phyloP scores from a whole-genome alignment of 2,888 invertebrate genomes.

The Aphidoletes aphidimyza region DNA sequence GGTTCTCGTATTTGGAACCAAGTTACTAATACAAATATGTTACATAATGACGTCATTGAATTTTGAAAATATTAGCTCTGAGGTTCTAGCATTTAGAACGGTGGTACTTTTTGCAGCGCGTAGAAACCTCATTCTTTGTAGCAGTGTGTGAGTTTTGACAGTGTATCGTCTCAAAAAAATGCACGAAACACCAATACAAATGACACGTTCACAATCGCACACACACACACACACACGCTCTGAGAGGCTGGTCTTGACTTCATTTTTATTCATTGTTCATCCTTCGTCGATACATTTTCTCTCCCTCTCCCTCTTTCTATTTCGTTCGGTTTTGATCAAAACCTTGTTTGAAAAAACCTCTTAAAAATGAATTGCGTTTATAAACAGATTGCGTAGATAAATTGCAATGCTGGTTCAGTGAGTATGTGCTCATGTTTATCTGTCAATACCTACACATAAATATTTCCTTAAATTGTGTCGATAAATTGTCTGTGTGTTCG shows the following conservation, averaged over 20 bases:
- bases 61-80: too few species aligned
- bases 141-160: too few species aligned
- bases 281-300: not conserved
- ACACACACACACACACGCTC: not conserved
- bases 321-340: not conserved
- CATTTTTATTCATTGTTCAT: slow-evolving; percentile 17
- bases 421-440: not conserved
- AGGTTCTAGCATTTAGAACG: too few species aligned
- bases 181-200: too few species aligned
- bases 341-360: not conserved
- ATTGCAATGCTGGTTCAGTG: not conserved
- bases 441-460: slow-evolving; percentile 32
- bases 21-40: too few species aligned
- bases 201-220: too few species aligned
- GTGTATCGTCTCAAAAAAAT: too few species aligned
- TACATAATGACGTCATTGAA: too few species aligned
- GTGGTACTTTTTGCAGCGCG: too few species aligned
- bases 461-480: slow-evolving; percentile 45
- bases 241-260: not conserved
- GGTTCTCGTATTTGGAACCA: too few species aligned
- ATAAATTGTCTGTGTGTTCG: slow-evolving; percentile 1
- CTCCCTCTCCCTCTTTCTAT: not conserved
- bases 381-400: slow-evolving; percentile 24
- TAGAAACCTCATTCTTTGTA: too few species aligned
- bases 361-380: slow-evolving; percentile 1